Base-by-base conservation (phyloP, 2,888 invertebrate species). In the Nysson spinosus region DNA sequence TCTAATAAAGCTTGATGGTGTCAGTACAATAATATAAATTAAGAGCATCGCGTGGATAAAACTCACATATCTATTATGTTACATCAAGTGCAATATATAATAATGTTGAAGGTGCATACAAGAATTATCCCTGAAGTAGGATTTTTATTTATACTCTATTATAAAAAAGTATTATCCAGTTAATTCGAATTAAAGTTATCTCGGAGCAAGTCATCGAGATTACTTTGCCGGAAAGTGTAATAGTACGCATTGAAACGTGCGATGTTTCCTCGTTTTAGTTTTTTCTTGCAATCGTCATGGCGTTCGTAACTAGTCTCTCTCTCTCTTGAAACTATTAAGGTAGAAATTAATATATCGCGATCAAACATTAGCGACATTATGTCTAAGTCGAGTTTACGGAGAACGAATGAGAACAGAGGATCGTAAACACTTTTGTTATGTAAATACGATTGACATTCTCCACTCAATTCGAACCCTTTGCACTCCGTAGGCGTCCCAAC, bases 371-470 rank as follows among this genome's bases (percentile, higher is more conserved):
- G 30, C 14, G 42, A 44, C 26, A n/a, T 22, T 32, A 20, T 26
- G 43, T 51, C 52, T 24, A 47, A 50, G 63, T 46, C 67, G 57
- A 57, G 67, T 73, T 73, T 73, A 61, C 63, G 46, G 22, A 20
- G 34, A 40, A 49, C 24, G 37, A 44, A 28, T 35, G 35, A 46
- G 16, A 66, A 44, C n/a, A 2, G 5, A 14, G 1, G 34, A 42
- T 55, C 17, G 2, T n/a, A 6, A 0, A n/a, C 11, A 39, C 24
- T 1, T 46, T 46, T 26, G n/a, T n/a, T n/a, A 19, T 22, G 20
- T n/a, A 22, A 19, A 51, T 40, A n/a, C n/a, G n/a, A n/a, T n/a
- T n/a, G n/a, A n/a, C n/a, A n/a, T n/a, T n/a, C n/a, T n/a, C n/a
- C n/a, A n/a, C n/a, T n/a, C n/a, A n/a, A n/a, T n/a, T n/a, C n/a